Conservation (phyloP, 2,888 invertebrate genomes). For the Abrostola triplasia region DNA sequence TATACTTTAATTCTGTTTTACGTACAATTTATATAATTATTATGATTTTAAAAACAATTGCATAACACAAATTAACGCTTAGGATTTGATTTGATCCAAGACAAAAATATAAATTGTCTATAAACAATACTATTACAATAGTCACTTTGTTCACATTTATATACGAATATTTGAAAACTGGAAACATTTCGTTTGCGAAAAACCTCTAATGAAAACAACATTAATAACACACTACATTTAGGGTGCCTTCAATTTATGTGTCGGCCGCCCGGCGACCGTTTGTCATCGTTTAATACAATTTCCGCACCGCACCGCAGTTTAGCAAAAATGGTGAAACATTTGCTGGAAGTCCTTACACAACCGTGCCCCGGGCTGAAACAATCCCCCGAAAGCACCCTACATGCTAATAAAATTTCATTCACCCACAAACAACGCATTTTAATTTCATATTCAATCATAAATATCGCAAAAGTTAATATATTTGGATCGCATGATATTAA, state of each 20-base stretch:
- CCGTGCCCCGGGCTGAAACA: background rate
- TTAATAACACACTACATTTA: background rate
- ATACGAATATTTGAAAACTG: no score
- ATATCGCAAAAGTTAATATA: conserved; percentile 36
- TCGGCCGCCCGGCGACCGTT: background rate
- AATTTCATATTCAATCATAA: conserved; percentile 29
- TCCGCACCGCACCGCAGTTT: background rate
- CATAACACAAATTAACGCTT: no score
- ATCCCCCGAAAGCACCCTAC: no score
- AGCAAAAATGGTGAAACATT: conserved; percentile 1
- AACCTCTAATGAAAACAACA: conserved; percentile 1
- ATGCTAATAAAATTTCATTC: no score
- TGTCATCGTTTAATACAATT: conserved; percentile 3
- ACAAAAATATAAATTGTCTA: no score
- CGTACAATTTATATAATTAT: no score
- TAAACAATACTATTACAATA: no score
- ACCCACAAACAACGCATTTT: conserved; percentile 2
- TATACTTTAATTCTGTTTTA: no score
- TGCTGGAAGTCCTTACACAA: background rate
- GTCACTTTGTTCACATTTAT: no score
- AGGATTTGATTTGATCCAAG: no score
- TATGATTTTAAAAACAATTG: no score
- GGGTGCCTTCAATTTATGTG: conserved; percentile 2
- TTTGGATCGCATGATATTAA: conserved; percentile 14
- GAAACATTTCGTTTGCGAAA: no score